Evolutionary conservation across 2,888 invertebrate genomes (phyloP).

Genomic region (Periphyllus acericola): DNA sequence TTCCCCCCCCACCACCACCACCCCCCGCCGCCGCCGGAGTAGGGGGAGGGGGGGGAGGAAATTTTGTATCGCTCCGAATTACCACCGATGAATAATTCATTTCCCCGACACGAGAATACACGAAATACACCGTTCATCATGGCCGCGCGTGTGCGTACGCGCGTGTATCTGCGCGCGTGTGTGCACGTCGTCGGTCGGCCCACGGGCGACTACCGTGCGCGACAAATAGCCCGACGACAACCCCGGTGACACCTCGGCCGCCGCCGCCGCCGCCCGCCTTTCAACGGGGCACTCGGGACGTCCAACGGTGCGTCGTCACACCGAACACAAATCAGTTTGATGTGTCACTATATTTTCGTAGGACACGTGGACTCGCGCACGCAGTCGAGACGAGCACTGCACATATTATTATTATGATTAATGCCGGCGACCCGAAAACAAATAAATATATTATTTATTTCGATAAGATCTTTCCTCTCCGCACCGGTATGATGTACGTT

Average conservation of each 20-base stretch:
- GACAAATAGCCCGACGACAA: conserved; percentile 51
- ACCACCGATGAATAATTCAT: conserved; percentile 58
- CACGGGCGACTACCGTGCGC: conserved; percentile 49
- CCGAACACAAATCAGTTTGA: conserved; percentile 50
- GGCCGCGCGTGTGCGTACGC: neutral
- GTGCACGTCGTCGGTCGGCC: conserved; percentile 11
- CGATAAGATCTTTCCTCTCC: conserved; percentile 21
- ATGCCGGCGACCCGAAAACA: conserved; percentile 11
- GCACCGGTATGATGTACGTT: neutral
- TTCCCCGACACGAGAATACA: conserved; percentile 19
- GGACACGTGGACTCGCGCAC: neutral
- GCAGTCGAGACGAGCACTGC: neutral
- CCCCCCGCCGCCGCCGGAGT: no score
- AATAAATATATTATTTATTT: conserved; percentile 24
- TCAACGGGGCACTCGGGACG: conserved; percentile 28
- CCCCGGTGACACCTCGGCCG: conserved; percentile 38
- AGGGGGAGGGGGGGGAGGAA: no score
- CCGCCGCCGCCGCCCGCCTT: conserved; percentile 43
- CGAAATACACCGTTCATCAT: conserved; percentile 18
- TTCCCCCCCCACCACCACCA: no score
- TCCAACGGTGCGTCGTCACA: conserved; percentile 42
- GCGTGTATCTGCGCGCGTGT: neutral
- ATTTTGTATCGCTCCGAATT: conserved; percentile 51
- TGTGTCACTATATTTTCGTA: conserved; percentile 10
- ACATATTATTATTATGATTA: conserved; percentile 9